Base-by-base conservation (phyloP, 1,140 invertebrate genomes). In the Drosophila bifasciata region DNA sequence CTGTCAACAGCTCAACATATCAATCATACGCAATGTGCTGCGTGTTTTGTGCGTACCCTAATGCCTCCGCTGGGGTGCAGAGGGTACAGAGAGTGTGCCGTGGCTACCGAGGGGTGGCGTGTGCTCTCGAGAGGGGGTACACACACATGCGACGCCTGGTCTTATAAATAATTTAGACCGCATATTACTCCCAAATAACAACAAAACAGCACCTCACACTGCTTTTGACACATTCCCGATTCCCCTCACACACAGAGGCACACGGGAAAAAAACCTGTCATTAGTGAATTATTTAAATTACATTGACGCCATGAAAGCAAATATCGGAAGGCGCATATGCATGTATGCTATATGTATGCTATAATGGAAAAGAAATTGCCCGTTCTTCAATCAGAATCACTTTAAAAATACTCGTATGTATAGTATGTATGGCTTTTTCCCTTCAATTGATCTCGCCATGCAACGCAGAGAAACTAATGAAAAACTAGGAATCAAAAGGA, bases 1-100 rank as follows among this genome's bases (percentile, higher is more conserved):
- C 79, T 85, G 80, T 86, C 80, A 81, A 86, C 81, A 88, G 81
- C 78, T 88, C 74, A 81, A 88, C 83, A 86, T 77, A 86, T 86
- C 83, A 86, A 88, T 86, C 81, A 88, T 86, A 84, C 81, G 83
- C 83, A 77, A 41, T 59, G 69, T 83, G 78, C 69, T 81, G 73
- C 81, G 81, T 76, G 60, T 55, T 80, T 45, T 58, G 51, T 79
- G 71, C 78, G 71, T 80, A 73, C 72, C 43, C 56, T 53, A 66
- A 55, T 79, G 60, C 50, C 55, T 76, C 58, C 52, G 15, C 43
- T 66, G 51, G 39, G 52, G 53, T 39, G 51, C 61, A 45, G 50
- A 11, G 11, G 11, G 32, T 5, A 4, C 11, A 36, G 32, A 1
- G 32, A 11, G 32, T 25, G 32, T 25, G 7, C 23, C 6, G 23